Evolutionary conservation across 2,113 vertebrate species (phyloP), one percentile per base, ranked within the genome.

Genomic region (Phasianus colchicus): DNA sequence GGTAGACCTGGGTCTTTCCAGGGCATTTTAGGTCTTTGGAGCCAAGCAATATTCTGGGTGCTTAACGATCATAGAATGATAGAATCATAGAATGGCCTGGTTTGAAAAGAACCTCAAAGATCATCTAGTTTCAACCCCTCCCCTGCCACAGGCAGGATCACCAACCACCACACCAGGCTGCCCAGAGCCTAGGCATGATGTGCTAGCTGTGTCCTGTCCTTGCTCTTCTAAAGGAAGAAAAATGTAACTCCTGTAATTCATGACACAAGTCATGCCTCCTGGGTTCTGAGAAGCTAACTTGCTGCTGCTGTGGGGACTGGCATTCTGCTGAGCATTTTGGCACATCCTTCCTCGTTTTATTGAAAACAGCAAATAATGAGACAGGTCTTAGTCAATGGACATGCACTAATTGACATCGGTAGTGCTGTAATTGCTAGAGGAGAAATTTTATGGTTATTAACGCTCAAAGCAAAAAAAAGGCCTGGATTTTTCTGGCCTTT

Each of bases 21-120:
- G 17, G 10, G 8, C 12, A 42, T 0, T 6, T 47, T 36, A 16
- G 7, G 7, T 66, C 16, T 64, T 24, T 5, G 1, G 63, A 67
- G 8, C 38, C 2, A 3, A 7, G 4, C 24, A 4, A 0, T 27
- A 43, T 66, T 42, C 55, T 20, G 38, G n/a, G 5, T 2, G 4
- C n/a, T 8, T 19, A 50, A 24, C 22, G 48, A 50, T 50, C 48
- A 24, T 50, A 21, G 21, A 50, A 24, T 50, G 22, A 50, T 24
- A 24, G 22, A 50, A 24, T 50, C 21, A 50, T 50, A 50, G 48
- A 50, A 50, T 13, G 6, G 22, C 11, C 48, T 24, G 22, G 22
- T 22, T 24, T 50, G 48, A 50, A 50, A 50, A 24, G 48, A 11
- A 48, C 21, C 11, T 22, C 22, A 50, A 24, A 50, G 48, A 50